Base-by-base conservation (phyloP, 2,113 vertebrate genomes). In the Nematolebias whitei region DNA sequence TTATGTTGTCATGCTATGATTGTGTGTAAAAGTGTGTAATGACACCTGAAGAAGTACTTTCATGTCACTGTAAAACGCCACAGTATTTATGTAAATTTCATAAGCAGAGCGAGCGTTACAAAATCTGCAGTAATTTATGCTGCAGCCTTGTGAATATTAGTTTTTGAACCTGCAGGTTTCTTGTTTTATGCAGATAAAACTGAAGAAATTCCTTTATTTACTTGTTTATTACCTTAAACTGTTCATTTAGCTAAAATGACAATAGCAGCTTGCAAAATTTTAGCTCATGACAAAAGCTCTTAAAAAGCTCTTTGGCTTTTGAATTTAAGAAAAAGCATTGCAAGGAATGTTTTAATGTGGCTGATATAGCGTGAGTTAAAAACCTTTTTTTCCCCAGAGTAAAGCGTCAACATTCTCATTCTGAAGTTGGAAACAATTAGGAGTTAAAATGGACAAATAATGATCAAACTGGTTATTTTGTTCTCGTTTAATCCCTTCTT, bases 401-500 rank as follows among this genome's bases (percentile, higher is more conserved):
- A 23, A 56, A 40, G 39, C 38, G 3, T 16, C 19, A 22, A 39
- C 54, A 16, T 49, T 38, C 29, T 15, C 26, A 49, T n/a, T 2
- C 35, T 49, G 13, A 24, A 24, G 47, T 22, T 39, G 58, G 43
- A 48, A 63, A 63, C 8, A 40, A 51, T 50, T 39, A 63, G 32
- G 15, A 40, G 45, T 8, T 18, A 5, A 41, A 5, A 41, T 2
- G 35, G 2, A 29, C 20, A 44, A 44, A 15, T n/a, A 64, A 38
- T 4, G 32, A 14, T 26, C 38, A 43, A 39, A 44, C 23, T 52
- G 39, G 29, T 39, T 67, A 39, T 67, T 67, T 54, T n/a, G 22
- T 66, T 55, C 19, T 18, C 14, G 13, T 10, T 38, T 56, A 48
- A 66, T 47, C 51, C 52, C 12, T n/a, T 22, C 5, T 44, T 45